phyloP scores from a whole-genome alignment of 1,140 invertebrate genomes.

The Dreissena rostriformis region DNA sequence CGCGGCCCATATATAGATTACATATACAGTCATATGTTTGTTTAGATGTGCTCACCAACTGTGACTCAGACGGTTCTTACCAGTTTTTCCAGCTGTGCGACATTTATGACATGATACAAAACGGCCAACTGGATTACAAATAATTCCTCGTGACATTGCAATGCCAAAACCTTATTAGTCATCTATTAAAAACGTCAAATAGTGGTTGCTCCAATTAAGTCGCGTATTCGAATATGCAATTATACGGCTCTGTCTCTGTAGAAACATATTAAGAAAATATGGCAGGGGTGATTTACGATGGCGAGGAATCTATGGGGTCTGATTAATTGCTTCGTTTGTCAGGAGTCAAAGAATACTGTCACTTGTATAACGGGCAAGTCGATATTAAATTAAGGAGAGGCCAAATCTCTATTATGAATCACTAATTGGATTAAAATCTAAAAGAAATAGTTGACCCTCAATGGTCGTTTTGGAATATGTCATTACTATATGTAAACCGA shows the following conservation, averaged over 20 bases:
- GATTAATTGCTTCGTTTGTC: conserved; percentile 46
- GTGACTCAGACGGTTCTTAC: no score
- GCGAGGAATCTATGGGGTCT: conserved; percentile 18
- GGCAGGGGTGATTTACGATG: conserved; percentile 43
- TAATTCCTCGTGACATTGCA: neutral
- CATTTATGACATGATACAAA: no score
- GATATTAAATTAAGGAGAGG: conserved; percentile 35
- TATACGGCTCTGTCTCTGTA: neutral
- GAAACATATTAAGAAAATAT: conserved; percentile 4
- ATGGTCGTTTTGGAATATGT: no score
- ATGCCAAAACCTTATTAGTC: neutral
- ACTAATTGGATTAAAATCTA: conserved; percentile 32
- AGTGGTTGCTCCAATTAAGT: neutral
- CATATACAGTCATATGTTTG: no score
- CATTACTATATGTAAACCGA: no score
- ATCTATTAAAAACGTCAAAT: neutral
- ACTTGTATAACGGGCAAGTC: conserved; percentile 39
- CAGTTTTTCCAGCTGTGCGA: no score
- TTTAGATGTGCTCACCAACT: no score
- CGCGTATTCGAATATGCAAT: neutral
- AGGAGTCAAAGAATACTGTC: conserved; percentile 31
- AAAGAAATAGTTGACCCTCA: neutral
- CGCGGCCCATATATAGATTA: no score
- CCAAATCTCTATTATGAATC: conserved; percentile 41
- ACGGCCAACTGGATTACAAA: no score